phyloP scores from a whole-genome alignment of 1,140 invertebrate genomes.

The Gerris buenoi region DNA sequence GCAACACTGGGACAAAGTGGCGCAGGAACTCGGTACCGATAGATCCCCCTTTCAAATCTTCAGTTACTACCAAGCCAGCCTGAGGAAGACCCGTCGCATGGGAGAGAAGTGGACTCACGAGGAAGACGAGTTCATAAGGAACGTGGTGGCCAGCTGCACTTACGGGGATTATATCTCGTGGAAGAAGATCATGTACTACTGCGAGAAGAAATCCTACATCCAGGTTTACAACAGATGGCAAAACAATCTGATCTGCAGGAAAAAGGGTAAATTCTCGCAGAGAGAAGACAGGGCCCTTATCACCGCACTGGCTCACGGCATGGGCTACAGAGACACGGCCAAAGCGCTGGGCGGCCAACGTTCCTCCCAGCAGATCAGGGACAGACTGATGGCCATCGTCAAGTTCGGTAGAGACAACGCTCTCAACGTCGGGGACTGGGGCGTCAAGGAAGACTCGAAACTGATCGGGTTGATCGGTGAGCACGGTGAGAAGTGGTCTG shows the following conservation, averaged over 20 bases:
- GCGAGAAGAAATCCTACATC: neutral
- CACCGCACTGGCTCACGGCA: neutral
- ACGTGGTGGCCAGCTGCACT: neutral
- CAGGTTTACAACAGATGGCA: neutral
- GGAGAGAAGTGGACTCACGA: neutral
- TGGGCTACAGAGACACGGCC: neutral
- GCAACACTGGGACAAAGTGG: neutral
- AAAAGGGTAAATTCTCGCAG: neutral
- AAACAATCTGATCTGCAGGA: neutral
- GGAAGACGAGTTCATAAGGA: neutral
- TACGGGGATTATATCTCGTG: neutral
- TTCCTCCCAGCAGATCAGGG: neutral
- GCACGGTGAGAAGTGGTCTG: neutral
- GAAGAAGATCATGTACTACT: slow-evolving; percentile 1
- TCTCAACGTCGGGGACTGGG: neutral
- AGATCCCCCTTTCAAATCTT: neutral
- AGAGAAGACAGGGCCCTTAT: neutral
- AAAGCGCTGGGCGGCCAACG: neutral
- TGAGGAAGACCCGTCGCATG: neutral
- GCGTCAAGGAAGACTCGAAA: neutral
- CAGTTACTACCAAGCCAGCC: neutral
- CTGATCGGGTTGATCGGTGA: neutral
- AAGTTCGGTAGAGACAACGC: neutral
- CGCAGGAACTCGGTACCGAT: neutral
- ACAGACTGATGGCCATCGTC: neutral